Evolutionary conservation across 2,797 vertebrate species (phyloP).

Genomic region (Okamejei kenojei): DNA sequence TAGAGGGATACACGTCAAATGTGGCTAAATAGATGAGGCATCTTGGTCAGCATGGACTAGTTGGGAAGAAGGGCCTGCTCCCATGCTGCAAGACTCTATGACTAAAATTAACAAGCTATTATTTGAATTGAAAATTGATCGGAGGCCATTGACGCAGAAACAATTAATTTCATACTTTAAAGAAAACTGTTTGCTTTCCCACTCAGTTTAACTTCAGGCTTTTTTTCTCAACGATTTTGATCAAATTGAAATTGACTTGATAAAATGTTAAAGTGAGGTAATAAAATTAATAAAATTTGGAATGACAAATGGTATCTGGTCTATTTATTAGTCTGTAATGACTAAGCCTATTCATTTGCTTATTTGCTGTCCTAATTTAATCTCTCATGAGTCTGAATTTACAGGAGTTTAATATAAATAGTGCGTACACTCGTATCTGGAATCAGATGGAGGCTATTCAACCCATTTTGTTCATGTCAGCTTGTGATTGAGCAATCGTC

Average conservation of each 20-base stretch:
- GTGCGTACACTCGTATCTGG: no score
- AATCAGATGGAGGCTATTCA: no score
- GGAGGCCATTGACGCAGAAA: neutral
- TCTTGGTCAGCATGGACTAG: no score
- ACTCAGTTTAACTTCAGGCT: neutral
- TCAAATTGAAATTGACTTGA: neutral
- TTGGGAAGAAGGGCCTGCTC: no score
- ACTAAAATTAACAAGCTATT: neutral
- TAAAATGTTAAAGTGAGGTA: neutral
- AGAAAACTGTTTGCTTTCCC: neutral
- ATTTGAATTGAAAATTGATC: neutral
- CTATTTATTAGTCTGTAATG: neutral
- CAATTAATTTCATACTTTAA: neutral
- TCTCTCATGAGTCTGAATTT: neutral
- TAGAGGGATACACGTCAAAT: no score
- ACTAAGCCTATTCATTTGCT: neutral
- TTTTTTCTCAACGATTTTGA: neutral
- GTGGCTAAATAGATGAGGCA: no score
- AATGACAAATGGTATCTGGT: neutral
- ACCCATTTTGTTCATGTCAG: no score
- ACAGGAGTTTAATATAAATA: no score
- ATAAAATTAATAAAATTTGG: neutral
- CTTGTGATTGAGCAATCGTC: no score
- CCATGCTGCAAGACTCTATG: no score
- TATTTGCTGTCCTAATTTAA: neutral